Conservation (phyloP, 2,888 invertebrate species). For the Caradrina clavipalpis region DNA sequence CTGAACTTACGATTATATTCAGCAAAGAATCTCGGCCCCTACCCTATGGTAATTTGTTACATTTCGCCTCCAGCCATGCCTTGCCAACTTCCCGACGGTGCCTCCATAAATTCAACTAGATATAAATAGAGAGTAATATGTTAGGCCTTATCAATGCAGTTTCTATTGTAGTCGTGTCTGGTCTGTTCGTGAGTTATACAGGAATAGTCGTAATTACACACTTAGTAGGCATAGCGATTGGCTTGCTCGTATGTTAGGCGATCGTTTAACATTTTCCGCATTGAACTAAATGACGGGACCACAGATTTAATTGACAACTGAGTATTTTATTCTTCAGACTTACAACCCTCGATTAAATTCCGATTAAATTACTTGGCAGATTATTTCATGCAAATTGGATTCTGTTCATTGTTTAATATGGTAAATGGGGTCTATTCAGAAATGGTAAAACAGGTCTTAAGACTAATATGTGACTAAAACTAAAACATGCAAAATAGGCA, state of each 20-base stretch:
- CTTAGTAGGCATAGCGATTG: slow-evolving; percentile 35
- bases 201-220: slow-evolving; percentile 47
- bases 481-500: too few species aligned
- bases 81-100: slow-evolving; percentile 55
- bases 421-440: too few species aligned
- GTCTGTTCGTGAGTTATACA: slow-evolving; percentile 49
- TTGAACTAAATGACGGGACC: slow-evolving; percentile 16
- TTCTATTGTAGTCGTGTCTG: slow-evolving; percentile 65
- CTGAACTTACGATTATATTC: slow-evolving; percentile 78
- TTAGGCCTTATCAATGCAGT: slow-evolving; percentile 68
- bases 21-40: slow-evolving; percentile 71
- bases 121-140: slow-evolving; percentile 71
- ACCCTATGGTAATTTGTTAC: slow-evolving; percentile 70
- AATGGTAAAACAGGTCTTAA: too few species aligned
- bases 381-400: too few species aligned
- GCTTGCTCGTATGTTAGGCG: slow-evolving; percentile 19
- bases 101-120: slow-evolving; percentile 66
- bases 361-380: too few species aligned
- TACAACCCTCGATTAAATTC: too few species aligned
- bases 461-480: too few species aligned
- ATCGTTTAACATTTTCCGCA: slow-evolving; percentile 19
- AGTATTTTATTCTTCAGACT: neutral
- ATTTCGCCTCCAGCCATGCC: slow-evolving; percentile 62
- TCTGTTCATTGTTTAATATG: too few species aligned
- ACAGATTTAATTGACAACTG: neutral